Conservation (phyloP, 2,113 vertebrate genomes). For the Stictonetta naevosa region DNA sequence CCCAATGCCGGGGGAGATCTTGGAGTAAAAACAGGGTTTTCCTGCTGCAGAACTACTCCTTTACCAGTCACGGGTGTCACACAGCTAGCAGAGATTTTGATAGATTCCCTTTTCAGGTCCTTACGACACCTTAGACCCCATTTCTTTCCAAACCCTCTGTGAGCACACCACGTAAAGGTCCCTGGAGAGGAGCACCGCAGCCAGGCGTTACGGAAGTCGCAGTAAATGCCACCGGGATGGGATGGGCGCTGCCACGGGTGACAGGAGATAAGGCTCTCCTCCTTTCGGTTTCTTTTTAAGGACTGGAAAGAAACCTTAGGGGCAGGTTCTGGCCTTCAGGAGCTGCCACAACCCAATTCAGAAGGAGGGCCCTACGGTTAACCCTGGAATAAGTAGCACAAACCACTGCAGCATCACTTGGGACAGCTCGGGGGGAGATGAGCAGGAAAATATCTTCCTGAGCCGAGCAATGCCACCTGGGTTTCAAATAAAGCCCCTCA, state of each 20-base stretch:
- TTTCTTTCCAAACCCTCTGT: rapidly evolving
- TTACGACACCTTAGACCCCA: not conserved
- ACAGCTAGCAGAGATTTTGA: not conserved
- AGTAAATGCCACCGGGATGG: not conserved
- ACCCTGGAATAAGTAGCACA: not conserved
- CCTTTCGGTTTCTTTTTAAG: not conserved
- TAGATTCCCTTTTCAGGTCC: not conserved
- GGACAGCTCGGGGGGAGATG: not conserved
- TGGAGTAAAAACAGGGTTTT: not conserved
- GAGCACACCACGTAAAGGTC: not conserved
- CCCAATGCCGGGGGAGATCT: not conserved
- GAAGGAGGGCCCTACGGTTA: not conserved
- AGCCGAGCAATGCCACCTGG: rapidly evolving
- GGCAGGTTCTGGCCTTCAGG: not conserved
- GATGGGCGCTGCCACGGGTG: not conserved
- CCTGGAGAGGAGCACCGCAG: rapidly evolving
- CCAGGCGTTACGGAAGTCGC: not conserved
- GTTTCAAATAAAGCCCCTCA: not conserved
- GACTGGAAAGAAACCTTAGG: not conserved
- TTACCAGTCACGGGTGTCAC: not conserved
- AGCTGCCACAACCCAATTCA: rapidly evolving
- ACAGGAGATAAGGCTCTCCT: not conserved
- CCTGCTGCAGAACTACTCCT: not conserved
- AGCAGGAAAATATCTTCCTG: not conserved
- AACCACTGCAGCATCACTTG: rapidly evolving